Base-by-base conservation (phyloP, 1,140 invertebrate genomes). In the Bradynema listronoti region DNA sequence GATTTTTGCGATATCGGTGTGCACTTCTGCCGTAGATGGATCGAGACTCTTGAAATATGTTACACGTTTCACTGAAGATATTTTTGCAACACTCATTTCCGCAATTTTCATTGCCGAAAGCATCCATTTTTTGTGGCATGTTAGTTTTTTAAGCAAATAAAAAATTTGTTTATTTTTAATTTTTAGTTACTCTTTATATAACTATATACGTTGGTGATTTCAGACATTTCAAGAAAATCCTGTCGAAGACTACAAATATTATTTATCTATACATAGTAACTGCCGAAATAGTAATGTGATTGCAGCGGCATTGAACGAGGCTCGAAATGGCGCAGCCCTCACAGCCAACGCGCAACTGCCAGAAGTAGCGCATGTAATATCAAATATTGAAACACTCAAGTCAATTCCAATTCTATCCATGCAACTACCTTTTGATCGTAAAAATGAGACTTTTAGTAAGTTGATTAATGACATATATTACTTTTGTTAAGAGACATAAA, bases 61-160 rank as follows among this genome's bases (percentile, higher is more conserved):
- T 63, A 92, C 91, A 0, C 83, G 91, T 45, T 98, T 98, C 79
- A 92, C 90, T 0, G 90, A 96, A 79, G 93, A 98, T 80, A 93
- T 97, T 36, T 96, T 96, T 79, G 69, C 63, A 25, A 60, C 46
- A 7, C 27, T 69, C 29, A 73, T 69, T 41, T 72, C 69, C 24
- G 54, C 61, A 27, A 73, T 63, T 52, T 97, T 94, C 78, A 92
- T 95, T 61, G 85, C 87, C 53, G 90, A 92, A 78, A 87, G 87
- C 54, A 39, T 66, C 14, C 41, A 55, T 14, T 72, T 68, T 27
- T 49, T 63, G 32, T 63, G 43, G 29, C 56, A 62, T 51, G 65
- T 69, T 14, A 43, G 66, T 43, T 49, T 27, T 53, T 4, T 19
- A 39, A 5, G 39, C 11, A 11, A 56, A 2, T 27, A 27, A n/a